Base-by-base conservation (phyloP, 2,113 vertebrate genomes). In the Cebidichthys violaceus region DNA sequence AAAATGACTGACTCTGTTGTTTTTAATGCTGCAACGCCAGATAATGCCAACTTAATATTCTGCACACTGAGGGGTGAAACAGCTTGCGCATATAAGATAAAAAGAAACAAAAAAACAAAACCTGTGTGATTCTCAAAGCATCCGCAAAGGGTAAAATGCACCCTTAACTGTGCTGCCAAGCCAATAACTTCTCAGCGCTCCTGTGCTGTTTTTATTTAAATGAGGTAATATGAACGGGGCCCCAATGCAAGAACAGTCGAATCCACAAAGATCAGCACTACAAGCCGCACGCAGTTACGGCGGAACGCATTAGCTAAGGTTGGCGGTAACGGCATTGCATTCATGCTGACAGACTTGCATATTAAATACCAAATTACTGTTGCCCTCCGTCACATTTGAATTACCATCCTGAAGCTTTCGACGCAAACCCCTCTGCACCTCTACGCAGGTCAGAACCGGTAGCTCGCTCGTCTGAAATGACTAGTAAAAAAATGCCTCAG, bases 11-110 rank as follows among this genome's bases (percentile, higher is more conserved):
- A 43, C 27, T 24, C 4, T 45, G 17, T 11, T 9, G 20, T 27
- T 39, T 24, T 39, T 66, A 4, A 31, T 24, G n/a, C 52, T 45
- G 22, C 15, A 50, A 31, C 37, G 45, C n/a, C 31, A 24, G 20
- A 45, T 73, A 66, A 77, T 59, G 6, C 5, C 60, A 52, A 31
- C 41, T 33, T 61, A 18, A 31, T 60, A 66, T 66, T 60, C 37
- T 72, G 39, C 37, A 47, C 18, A 24, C 52, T 5, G 9, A n/a
- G 31, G 9, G 59, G 29, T 14, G 1, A 33, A 8, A 55, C 54
- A 24, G 54, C 54, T 24, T 24, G 52, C 10, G 3, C 52, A 55
- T 10, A 9, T 24, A 55, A 55, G 9, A 55, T 11, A 9, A 24
- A 55, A 22, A 22, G 9, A 9, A 2, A 22, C n/a, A n/a, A n/a